phyloP scores from a whole-genome alignment of 2,888 invertebrate genomes.

The Monochamus alternatus region DNA sequence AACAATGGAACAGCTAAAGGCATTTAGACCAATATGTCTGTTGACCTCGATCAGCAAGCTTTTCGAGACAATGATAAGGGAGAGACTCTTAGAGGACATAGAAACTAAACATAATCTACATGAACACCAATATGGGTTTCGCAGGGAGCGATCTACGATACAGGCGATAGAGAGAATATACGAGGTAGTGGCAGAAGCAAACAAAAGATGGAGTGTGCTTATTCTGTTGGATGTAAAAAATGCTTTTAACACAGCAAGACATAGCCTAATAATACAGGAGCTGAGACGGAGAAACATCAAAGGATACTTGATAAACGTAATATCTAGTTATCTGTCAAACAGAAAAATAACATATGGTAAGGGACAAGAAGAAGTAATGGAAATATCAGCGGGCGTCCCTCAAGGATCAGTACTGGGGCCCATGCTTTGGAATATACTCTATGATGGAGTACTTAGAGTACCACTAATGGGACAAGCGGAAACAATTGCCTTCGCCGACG shows the following conservation, averaged over 20 bases:
- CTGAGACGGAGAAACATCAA: not conserved
- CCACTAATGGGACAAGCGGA: constrained; percentile 14
- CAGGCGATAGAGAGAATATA: not conserved
- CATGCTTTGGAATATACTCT: constrained; percentile 41
- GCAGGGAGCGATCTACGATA: constrained; percentile 23
- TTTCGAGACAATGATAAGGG: constrained; percentile 38
- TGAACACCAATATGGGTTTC: constrained; percentile 42
- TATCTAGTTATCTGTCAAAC: constrained; percentile 5
- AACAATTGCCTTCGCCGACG: constrained; percentile 37
- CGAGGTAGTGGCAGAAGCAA: not conserved
- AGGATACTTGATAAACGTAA: not conserved
- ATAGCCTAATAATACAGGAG: not conserved
- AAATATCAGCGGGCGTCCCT: constrained; percentile 21
- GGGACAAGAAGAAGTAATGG: not conserved
- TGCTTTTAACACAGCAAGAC: constrained; percentile 4
- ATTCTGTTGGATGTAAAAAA: not conserved
- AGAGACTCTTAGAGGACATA: constrained; percentile 33
- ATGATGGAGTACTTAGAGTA: constrained; percentile 32
- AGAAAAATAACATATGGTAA: constrained; percentile 4
- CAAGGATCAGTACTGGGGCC: constrained; percentile 42
- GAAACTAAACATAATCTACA: constrained; percentile 32
- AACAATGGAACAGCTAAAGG: not conserved
- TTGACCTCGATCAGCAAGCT: constrained; percentile 41
- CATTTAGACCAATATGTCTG: constrained; percentile 47
- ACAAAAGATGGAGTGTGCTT: not conserved